These are phyloP conservation scores for Diplosoma virens DNA, from an alignment of 23 tunicate species.

Conservation along the genomic window DNA sequence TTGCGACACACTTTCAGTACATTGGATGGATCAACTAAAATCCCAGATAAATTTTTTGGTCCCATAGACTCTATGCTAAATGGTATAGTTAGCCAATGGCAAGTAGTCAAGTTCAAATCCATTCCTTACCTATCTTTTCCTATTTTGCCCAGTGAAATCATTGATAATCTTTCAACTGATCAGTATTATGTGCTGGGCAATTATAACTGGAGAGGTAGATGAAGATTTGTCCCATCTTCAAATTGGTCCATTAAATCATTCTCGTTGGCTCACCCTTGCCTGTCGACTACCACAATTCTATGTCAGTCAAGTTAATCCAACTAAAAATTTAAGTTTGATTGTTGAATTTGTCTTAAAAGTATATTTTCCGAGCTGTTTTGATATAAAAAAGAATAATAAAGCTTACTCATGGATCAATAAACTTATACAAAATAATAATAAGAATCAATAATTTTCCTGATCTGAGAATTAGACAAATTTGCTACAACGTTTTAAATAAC, in stretches of 20 bases:
- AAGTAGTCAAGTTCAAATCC: not conserved
- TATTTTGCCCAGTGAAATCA: not conserved
- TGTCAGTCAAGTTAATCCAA: not conserved
- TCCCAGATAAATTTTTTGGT: not conserved
- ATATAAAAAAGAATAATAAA: no score
- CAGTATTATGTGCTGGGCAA: not conserved
- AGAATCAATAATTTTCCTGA: not conserved
- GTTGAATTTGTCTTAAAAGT: not conserved
- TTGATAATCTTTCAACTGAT: no score
- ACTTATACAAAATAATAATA: not conserved
- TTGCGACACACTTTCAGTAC: constrained; percentile 3
- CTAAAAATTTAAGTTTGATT: no score
- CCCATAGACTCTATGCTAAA: not conserved
- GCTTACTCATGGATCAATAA: no score
- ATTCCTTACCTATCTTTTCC: constrained; percentile 4
- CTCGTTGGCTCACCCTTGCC: constrained; percentile 6
- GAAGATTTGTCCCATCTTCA: not conserved
- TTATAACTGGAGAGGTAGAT: not conserved
- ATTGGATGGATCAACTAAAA: no score
- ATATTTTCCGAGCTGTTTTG: no score
- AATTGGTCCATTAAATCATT: constrained; percentile 1
- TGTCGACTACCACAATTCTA: not conserved
- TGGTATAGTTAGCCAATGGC: constrained; percentile 13
- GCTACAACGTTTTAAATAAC: not conserved
- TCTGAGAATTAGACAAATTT: not conserved